Conservation (phyloP, 1,140 invertebrate species). For the Pseudomyrmex sp. region DNA sequence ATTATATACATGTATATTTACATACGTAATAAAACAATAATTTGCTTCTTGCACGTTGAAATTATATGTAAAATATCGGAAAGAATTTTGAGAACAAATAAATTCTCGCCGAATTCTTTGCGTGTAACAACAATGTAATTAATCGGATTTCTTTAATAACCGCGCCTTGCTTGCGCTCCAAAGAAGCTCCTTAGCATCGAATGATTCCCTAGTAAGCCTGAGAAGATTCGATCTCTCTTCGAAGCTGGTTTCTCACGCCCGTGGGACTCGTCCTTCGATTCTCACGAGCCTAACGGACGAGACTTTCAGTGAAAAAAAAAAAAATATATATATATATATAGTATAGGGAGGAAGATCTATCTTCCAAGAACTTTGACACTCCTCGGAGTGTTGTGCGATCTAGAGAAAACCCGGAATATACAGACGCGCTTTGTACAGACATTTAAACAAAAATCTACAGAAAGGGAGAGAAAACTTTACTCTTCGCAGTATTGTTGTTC, state of each 20-base stretch:
- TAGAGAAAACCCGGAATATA: too few species aligned
- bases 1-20: neutral
- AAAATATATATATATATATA: conserved; percentile 10
- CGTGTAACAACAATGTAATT: conserved; percentile 13
- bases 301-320: conserved; percentile 43
- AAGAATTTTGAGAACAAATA: neutral
- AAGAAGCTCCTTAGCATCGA: conserved; percentile 78
- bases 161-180: conserved; percentile 17
- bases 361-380: conserved; percentile 55
- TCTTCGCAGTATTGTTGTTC: too few species aligned
- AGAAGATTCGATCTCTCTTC: conserved; percentile 79
- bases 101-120: neutral
- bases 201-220: conserved; percentile 83
- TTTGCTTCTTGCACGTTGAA: neutral
- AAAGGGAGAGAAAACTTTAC: too few species aligned
- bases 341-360: conserved; percentile 20
- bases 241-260: conserved; percentile 80
- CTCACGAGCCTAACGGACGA: conserved; percentile 69
- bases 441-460: too few species aligned
- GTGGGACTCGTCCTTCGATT: conserved; percentile 65
- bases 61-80: neutral
- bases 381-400: conserved; percentile 15
- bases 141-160: conserved; percentile 50
- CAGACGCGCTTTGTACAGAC: too few species aligned
- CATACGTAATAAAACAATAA: neutral